Conservation (phyloP, 2,797 vertebrate genomes). For the Urophycis tenuis region DNA sequence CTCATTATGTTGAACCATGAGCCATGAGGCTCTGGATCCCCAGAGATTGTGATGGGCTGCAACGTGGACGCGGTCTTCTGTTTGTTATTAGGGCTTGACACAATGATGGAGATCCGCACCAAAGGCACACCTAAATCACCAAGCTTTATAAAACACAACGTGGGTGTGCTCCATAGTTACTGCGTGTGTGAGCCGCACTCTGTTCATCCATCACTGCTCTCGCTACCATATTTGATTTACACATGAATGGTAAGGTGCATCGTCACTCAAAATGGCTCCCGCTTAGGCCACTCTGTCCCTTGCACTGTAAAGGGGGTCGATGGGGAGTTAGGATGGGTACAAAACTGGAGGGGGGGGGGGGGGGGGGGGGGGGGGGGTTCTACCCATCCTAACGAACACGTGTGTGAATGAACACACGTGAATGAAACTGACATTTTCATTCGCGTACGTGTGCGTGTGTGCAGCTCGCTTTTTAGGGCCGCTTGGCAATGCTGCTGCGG, state of each 20-base stretch:
- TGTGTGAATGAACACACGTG: too few species aligned
- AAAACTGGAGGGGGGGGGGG: too few species aligned
- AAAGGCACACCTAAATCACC: slow-evolving; percentile 9
- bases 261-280: not conserved
- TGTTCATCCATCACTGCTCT: not conserved
- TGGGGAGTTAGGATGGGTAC: not conserved
- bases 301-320: not conserved
- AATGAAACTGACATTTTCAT: not conserved
- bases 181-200: not conserved
- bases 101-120: slow-evolving; percentile 12
- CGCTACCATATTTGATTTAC: slow-evolving; percentile 2
- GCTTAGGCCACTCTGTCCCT: not conserved
- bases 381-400: too few species aligned
- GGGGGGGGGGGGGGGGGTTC: too few species aligned
- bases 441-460: not conserved
- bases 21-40: not conserved
- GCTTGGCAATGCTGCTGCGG: not conserved
- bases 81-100: slow-evolving; percentile 15
- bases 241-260: not conserved
- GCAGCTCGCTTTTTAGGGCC: not conserved
- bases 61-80: slow-evolving; percentile 10
- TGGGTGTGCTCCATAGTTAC: not conserved
- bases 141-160: not conserved
- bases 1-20: not conserved
- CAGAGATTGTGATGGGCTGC: slow-evolving; percentile 8